A percentile compares a stretch with the other conserved stretches of the same genome.
phyloP scores from a whole-genome alignment of 2,888 invertebrate genomes.

The Parnassius smintheus region DNA sequence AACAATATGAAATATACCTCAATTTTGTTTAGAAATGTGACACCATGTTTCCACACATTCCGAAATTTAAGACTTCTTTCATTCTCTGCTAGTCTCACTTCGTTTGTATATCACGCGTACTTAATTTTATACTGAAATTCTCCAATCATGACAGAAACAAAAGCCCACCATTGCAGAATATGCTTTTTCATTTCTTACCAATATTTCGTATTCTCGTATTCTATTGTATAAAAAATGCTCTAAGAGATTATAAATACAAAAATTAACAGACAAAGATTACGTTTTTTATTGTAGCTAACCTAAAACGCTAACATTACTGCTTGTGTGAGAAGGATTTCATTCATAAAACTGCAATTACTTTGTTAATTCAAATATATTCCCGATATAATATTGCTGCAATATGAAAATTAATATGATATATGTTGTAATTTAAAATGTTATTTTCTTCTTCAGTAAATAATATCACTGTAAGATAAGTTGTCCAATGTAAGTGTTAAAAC shows the following conservation, averaged over 20 bases:
- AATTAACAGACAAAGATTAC: no score
- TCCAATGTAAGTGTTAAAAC: conserved; percentile 36
- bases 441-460: conserved; percentile 28
- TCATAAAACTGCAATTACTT: no score
- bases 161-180: no score
- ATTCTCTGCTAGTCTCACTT: conserved; percentile 7
- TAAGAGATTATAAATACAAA: no score
- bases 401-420: conserved; percentile 28
- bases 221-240: no score
- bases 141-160: conserved; percentile 15
- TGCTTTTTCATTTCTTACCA: no score
- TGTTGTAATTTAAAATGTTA: conserved; percentile 32
- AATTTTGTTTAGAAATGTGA: conserved; percentile 10
- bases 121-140: conserved; percentile 6
- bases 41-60: conserved; percentile 45
- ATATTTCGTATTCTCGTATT: no score
- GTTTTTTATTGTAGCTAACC: no score
- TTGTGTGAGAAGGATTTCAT: background rate
- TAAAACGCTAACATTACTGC: background rate
- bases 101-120: conserved; percentile 14
- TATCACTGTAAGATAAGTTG: conserved; percentile 35
- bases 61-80: conserved; percentile 40
- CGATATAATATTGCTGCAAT: conserved; percentile 28
- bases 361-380: conserved; percentile 6
- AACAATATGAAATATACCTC: background rate